phyloP scores from a whole-genome alignment of 2,797 vertebrate species.

The Gymnodraco acuticeps region DNA sequence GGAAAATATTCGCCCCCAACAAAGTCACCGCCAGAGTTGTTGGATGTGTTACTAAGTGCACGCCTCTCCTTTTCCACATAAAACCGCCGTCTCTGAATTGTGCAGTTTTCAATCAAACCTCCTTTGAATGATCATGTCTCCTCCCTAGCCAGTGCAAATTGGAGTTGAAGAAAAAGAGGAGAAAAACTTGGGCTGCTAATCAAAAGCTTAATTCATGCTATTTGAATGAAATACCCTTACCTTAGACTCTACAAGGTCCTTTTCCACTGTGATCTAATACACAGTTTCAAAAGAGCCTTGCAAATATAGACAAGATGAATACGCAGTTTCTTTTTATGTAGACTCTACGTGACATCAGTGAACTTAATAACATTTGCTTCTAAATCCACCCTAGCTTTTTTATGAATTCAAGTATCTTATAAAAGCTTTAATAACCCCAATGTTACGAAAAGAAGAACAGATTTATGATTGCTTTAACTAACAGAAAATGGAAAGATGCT shows the following conservation, averaged over 20 bases:
- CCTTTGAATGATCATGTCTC: slow-evolving; percentile 51
- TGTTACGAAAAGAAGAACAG: not conserved
- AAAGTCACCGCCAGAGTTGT: slow-evolving; percentile 75
- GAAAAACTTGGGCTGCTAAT: slow-evolving; percentile 48
- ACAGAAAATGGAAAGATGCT: not conserved
- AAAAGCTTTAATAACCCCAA: not conserved
- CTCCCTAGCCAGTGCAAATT: slow-evolving; percentile 18
- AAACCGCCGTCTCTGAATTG: slow-evolving; percentile 69
- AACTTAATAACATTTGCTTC: slow-evolving; percentile 7
- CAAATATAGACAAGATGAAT: slow-evolving; percentile 23
- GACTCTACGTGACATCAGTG: not conserved
- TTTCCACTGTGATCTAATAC: slow-evolving; percentile 38
- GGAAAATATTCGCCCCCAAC: slow-evolving; percentile 83
- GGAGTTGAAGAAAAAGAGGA: slow-evolving; percentile 11
- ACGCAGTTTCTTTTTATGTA: slow-evolving; percentile 8
- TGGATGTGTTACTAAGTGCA: slow-evolving; percentile 70
- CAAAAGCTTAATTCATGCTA: slow-evolving; percentile 56
- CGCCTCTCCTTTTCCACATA: slow-evolving; percentile 83
- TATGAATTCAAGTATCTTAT: slow-evolving; percentile 11
- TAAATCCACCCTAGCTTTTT: slow-evolving; percentile 7
- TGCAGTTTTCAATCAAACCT: slow-evolving; percentile 60
- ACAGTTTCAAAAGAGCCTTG: slow-evolving; percentile 29
- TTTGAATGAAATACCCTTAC: slow-evolving; percentile 60
- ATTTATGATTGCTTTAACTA: not conserved
- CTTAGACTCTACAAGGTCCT: slow-evolving; percentile 37